Conservation (phyloP, 1,140 invertebrate genomes). For the Drusus annulatus region DNA sequence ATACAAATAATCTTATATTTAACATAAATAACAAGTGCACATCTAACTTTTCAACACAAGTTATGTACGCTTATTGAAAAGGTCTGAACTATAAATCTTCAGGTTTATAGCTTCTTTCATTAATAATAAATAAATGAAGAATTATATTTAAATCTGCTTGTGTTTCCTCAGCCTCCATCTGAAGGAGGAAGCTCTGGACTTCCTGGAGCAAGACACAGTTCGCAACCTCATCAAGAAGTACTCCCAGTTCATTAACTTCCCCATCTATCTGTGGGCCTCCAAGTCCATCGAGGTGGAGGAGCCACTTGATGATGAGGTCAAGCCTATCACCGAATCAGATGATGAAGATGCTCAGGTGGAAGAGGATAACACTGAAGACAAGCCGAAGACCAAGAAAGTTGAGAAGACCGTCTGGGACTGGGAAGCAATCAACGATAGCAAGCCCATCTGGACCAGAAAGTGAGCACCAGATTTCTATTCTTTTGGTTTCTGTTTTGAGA, state of each 20-base stretch:
- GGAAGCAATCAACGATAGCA: conserved; percentile 96
- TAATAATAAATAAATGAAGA: no score
- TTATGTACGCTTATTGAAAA: no score
- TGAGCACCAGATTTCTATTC: conserved; percentile 16
- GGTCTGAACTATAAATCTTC: no score
- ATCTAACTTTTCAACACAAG: no score
- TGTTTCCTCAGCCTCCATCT: conserved; percentile 81
- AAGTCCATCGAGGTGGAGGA: conserved; percentile 93
- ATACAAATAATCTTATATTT: no score
- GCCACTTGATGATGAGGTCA: conserved; percentile 71
- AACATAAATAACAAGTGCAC: no score
- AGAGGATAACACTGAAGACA: conserved; percentile 82
- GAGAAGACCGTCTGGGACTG: conserved; percentile 99
- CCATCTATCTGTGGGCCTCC: conserved; percentile 96
- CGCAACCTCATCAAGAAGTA: conserved; percentile 96
- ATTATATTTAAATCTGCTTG: no score
- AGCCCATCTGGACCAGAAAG: conserved; percentile 98
- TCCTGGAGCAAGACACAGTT: conserved; percentile 93
- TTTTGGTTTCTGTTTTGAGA: no score
- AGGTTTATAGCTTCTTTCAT: no score
- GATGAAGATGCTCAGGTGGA: conserved; percentile 78
- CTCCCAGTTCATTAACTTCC: conserved; percentile 99
- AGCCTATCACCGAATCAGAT: conserved; percentile 72
- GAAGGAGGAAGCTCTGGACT: conserved; percentile 98
- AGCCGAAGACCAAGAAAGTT: conserved; percentile 93